Percentiles rank a stretch among this genome's conserved stretches.
These are phyloP conservation scores for Climacteris rufus DNA, from an alignment of 2,113 vertebrate genomes.

Conservation along the genomic window DNA sequence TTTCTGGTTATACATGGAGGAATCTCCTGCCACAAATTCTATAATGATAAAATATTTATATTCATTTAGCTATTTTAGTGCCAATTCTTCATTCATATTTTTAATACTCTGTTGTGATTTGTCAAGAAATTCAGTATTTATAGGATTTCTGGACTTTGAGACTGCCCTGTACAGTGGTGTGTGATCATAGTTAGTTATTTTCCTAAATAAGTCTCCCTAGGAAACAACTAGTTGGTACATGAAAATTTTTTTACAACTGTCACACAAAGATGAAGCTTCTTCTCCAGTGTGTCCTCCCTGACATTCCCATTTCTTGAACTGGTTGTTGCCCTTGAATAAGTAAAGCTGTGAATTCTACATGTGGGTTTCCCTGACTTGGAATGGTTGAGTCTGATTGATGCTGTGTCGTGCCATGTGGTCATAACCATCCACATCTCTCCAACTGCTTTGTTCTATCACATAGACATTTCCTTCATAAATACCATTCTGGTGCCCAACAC, in stretches of 20 bases:
- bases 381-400: not conserved
- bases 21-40: not conserved
- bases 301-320: not conserved
- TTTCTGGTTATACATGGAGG: not conserved
- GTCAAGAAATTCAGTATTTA: not conserved
- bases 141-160: not conserved
- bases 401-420: not conserved
- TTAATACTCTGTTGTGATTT: not conserved
- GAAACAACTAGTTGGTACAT: not conserved
- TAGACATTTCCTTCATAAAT: not conserved
- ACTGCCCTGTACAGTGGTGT: not conserved
- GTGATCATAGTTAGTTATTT: not conserved
- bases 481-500: not conserved
- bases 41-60: not conserved
- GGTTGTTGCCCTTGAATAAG: not conserved
- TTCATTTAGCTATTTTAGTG: not conserved
- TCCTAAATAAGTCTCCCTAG: not conserved
- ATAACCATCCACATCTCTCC: not conserved
- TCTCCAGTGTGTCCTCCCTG: not conserved
- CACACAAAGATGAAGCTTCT: not conserved
- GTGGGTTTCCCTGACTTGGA: not conserved
- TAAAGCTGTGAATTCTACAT: not conserved
- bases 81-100: not conserved
- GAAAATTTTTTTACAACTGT: not conserved
- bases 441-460: not conserved